These are phyloP conservation scores for Pogonomyrmex californicus DNA, from an alignment of 1,140 invertebrate genomes.

Conservation along the genomic window DNA sequence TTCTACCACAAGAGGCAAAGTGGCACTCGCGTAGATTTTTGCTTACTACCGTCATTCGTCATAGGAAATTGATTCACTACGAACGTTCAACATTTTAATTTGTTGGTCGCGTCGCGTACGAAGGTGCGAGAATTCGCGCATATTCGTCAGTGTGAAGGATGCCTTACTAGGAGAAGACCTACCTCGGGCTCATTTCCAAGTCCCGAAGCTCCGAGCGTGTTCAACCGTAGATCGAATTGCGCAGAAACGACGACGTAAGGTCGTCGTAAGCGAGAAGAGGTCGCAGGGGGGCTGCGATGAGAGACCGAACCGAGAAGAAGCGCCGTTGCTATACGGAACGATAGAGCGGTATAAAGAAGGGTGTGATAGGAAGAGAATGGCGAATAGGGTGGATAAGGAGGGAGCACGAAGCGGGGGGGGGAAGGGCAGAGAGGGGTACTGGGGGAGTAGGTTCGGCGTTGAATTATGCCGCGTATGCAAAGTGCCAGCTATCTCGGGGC, in stretches of 20 bases:
- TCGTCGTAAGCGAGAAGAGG: slow-evolving; percentile 56
- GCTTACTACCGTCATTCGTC: slow-evolving; percentile 4
- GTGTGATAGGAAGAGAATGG: slow-evolving; percentile 23
- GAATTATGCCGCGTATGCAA: slow-evolving; percentile 86
- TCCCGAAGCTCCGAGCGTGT: slow-evolving; percentile 51
- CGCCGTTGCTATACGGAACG: slow-evolving; percentile 1
- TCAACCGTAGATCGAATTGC: slow-evolving; percentile 65
- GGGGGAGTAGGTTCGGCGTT: slow-evolving; percentile 77
- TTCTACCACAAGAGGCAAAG: not conserved
- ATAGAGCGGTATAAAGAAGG: slow-evolving; percentile 29
- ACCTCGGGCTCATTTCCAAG: slow-evolving; percentile 56
- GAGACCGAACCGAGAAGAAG: slow-evolving; percentile 45
- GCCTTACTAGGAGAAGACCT: not conserved
- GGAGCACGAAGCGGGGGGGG: not conserved
- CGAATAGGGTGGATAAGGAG: slow-evolving; percentile 11
- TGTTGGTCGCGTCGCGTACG: not conserved
- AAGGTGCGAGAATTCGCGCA: not conserved
- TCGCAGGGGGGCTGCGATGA: slow-evolving; percentile 28
- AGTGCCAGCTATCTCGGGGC: slow-evolving; percentile 84
- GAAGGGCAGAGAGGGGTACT: not conserved
- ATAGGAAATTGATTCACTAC: slow-evolving; percentile 7
- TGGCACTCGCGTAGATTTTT: not conserved
- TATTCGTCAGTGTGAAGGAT: not conserved
- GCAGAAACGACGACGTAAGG: slow-evolving; percentile 61
- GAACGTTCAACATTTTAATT: not conserved